Percentiles rank a stretch among this genome's conserved stretches.
Evolutionary conservation across 1,140 invertebrate genomes (phyloP).

Genomic region (Bombus superbus): DNA sequence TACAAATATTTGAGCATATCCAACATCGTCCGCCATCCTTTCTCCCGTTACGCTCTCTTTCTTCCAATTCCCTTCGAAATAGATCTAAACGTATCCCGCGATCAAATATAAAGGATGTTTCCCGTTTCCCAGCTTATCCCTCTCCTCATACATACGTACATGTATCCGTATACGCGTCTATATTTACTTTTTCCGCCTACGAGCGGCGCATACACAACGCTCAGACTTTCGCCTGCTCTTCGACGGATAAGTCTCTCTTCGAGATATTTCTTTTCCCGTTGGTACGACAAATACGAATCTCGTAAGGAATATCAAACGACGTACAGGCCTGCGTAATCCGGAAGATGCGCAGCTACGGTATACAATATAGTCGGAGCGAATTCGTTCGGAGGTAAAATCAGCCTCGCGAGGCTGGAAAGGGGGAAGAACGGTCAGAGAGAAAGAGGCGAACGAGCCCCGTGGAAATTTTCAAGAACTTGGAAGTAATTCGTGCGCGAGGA

Average conservation of each 20-base stretch:
- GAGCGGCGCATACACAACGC: slow-evolving; percentile 1
- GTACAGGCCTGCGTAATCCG: background rate
- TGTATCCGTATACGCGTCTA: background rate
- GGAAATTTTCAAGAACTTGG: slow-evolving; percentile 8
- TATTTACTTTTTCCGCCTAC: slow-evolving; percentile 18
- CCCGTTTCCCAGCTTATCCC: slow-evolving; percentile 19
- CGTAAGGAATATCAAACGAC: background rate
- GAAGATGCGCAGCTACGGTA: background rate
- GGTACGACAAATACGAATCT: background rate
- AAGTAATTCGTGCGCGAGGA: slow-evolving; percentile 30
- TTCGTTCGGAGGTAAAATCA: background rate
- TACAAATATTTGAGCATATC: slow-evolving; percentile 40
- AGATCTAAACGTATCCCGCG: slow-evolving; percentile 42
- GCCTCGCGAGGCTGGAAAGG: background rate
- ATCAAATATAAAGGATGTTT: slow-evolving; percentile 44
- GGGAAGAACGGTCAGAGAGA: background rate
- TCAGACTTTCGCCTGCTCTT: slow-evolving; percentile 4
- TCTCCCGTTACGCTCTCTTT: background rate
- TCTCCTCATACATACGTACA: background rate
- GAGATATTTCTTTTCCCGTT: background rate
- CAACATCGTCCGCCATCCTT: background rate
- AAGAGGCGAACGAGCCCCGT: background rate
- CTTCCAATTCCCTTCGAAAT: slow-evolving; percentile 28
- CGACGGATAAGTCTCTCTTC: background rate
- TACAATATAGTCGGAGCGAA: background rate